Percentiles rank a stretch among this genome's conserved stretches.
phyloP scores from a whole-genome alignment of 2,888 invertebrate species.

The Heliconius cydno region DNA sequence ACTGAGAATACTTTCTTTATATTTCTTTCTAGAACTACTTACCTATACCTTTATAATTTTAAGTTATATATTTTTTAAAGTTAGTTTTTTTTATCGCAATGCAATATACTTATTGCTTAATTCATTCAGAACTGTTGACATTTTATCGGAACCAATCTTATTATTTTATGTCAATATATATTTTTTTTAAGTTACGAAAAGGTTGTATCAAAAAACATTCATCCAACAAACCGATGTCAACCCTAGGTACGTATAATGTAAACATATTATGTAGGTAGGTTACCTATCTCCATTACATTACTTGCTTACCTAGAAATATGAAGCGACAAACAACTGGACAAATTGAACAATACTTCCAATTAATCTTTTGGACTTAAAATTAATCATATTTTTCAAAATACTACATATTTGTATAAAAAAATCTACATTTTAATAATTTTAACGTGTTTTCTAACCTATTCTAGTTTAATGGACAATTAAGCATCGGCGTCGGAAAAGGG shows the following conservation, averaged over 20 bases:
- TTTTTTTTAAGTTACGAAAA: not conserved
- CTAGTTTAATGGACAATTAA: too few species aligned
- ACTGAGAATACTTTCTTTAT: too few species aligned
- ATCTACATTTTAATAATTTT: too few species aligned
- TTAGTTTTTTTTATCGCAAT: not conserved
- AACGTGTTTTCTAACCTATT: too few species aligned
- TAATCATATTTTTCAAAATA: not conserved
- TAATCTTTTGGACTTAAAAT: not conserved
- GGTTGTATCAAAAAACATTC: not conserved
- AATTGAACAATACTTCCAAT: not conserved
- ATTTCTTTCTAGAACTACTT: not conserved
- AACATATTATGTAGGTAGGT: not conserved
- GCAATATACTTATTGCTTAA: not conserved
- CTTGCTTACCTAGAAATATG: conserved; percentile 14
- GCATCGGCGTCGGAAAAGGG: too few species aligned
- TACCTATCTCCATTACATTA: conserved; percentile 10
- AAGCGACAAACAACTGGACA: conserved; percentile 8
- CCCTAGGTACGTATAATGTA: not conserved
- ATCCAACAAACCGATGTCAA: not conserved
- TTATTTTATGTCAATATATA: not conserved
- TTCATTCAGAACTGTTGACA: not conserved
- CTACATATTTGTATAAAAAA: too few species aligned
- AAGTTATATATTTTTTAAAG: not conserved
- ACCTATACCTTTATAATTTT: too few species aligned
- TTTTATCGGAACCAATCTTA: not conserved